Conservation (phyloP, 92 coral and sea anemone species). For the Pocillopora grandis region DNA sequence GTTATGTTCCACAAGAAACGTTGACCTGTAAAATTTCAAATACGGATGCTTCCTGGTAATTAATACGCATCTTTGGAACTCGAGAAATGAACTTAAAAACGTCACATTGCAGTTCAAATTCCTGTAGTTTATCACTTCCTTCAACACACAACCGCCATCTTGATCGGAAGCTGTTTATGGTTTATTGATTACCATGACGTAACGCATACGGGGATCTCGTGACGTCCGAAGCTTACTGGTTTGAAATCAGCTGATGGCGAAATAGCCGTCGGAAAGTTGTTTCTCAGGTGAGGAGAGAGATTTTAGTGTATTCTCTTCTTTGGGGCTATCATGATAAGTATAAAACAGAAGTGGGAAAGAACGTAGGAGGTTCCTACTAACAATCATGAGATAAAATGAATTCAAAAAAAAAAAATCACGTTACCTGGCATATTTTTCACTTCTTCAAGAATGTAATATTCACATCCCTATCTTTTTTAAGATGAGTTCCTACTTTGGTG, state of each 20-base stretch:
- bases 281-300: too few relatives aligned
- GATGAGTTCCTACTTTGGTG: too few relatives aligned
- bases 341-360: too few relatives aligned
- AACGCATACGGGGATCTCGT: conserved; percentile 56
- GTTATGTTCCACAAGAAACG: conserved; percentile 22
- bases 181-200: conserved; percentile 75
- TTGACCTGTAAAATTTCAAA: not conserved
- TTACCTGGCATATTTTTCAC: too few relatives aligned
- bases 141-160: conserved; percentile 72
- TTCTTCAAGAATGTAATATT: not conserved
- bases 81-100: conserved; percentile 31
- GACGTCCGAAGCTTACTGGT: conserved; percentile 34
- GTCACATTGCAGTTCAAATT: conserved; percentile 28
- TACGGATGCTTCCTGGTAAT: conserved; percentile 41
- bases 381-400: too few relatives aligned
- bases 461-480: too few relatives aligned
- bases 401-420: too few relatives aligned
- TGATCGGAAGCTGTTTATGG: conserved; percentile 66
- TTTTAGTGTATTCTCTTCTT: too few relatives aligned
- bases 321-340: too few relatives aligned
- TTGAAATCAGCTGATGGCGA: conserved; percentile 62
- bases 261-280: too few relatives aligned
- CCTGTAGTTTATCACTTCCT: conserved; percentile 41
- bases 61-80: conserved; percentile 50
- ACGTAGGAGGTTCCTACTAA: too few relatives aligned